Base-by-base conservation (phyloP, 2,888 invertebrate genomes). In the Oscheius myriophilus region DNA sequence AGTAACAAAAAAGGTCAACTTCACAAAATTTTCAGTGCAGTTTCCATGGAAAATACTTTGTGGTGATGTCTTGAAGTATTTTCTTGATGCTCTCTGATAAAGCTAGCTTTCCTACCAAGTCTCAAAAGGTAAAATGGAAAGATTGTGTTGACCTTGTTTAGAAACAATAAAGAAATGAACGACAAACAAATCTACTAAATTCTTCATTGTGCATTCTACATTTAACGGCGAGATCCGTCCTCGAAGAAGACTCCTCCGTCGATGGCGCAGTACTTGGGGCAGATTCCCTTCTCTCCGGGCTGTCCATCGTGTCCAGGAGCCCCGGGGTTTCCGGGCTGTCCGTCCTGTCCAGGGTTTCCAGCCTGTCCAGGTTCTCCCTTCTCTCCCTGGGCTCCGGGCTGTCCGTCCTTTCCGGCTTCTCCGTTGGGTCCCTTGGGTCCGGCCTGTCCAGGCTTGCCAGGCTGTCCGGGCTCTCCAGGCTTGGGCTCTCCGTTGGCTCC, bases 171-270 rank as follows among this genome's bases (percentile, higher is more conserved):
- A 3, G 33, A 6, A 9, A 33, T 9, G 9, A 33, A 33, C 3
- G 9, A 3, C 33, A 6, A 9, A 9, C 3, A 33, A 33, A 6
- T 6, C 4, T 33, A 33, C 33, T 33, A 33, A 33, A 33, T 33
- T 33, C 33, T 54, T 54, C 26, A 54, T 52, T 54, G 11, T n/a
- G 7, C 18, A 16, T 54, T 33, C 2, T 16, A 12, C 23, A 25
- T 26, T 78, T 77, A 80, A 72, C 81, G 81, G 52, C 81, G 78
- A 59, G 82, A 84, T 75, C 84, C 84, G 73, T 84, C 84, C 75
- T 84, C 84, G 83, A 84, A 84, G 83, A 84, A 84, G 73, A 84
- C 84, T 77, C 78, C 78, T 69, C 78, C 78, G 66, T 78, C 78
- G 67, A 78, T 62, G 61, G 78, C 78, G 67, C 78, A 78, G 65